Base-by-base conservation (phyloP, 1,140 invertebrate genomes). In the Diprion similis region DNA sequence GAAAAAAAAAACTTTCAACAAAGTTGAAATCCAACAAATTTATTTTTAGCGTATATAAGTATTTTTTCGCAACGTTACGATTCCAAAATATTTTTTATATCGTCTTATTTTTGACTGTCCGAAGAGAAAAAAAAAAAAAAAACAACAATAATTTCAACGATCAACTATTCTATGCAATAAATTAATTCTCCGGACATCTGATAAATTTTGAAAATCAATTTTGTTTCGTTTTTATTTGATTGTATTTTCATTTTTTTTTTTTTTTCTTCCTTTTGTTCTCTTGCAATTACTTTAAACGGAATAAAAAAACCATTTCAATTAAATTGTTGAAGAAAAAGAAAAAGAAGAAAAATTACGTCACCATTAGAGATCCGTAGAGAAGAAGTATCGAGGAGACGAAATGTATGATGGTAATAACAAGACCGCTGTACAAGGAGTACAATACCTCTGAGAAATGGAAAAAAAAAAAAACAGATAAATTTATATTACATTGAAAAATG, bases 321-420 rank as follows among this genome's bases (percentile, higher is more conserved):
- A 37, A 6, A 37, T 37, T 37, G n/a, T n/a, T n/a, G n/a, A n/a
- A n/a, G n/a, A n/a, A n/a, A n/a, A n/a, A n/a, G n/a, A n/a, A n/a
- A n/a, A n/a, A n/a, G n/a, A n/a, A n/a, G n/a, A 37, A 37, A 37
- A 37, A 37, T 37, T 37, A 37, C 67, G 75, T 81, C 84, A 90
- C 89, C 84, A 86, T 88, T 24, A 89, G 77, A 72, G 86, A 83
- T 70, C 88, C 89, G 71, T 89, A 89, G 1, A 89, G 80, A 8
- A 90, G 81, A 37, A 89, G 78, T 67, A 87, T 79, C 15, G 87
- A 85, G 45, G 86, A 85, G 37, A 86, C 78, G 70, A 89, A 85
- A 68, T 89, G 88, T 45, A 88, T 85, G n/a, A 86, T 79, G 6
- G 87, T 83, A 46, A 89, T 80, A 11, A 83, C 84, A n/a, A 90